Evolutionary conservation across 2,113 vertebrate species (phyloP), one percentile per base, ranked within the genome.

Genomic region (Calonectris borealis): DNA sequence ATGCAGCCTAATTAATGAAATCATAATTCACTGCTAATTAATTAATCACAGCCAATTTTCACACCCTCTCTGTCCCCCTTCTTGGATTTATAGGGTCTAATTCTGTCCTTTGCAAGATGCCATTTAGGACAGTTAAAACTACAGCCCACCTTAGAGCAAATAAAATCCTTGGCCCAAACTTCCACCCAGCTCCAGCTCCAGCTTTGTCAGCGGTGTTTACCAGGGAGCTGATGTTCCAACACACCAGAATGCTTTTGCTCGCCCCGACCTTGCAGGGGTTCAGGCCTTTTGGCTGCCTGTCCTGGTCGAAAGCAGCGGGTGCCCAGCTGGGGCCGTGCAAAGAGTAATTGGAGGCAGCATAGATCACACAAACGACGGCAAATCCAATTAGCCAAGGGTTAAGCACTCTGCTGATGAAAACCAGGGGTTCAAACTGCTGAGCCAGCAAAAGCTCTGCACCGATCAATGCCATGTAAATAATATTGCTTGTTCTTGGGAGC

Each of bases 311-410:
- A 66, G n/a, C 13, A 2, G 17, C 1, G 4, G 57, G 32, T 57
- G 27, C 88, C 40, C 91, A 79, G 70, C 62, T 8, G 10, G 85
- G 52, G 36, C 75, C 7, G 1, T 13, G 52, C 57, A 36, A 31
- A 42, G 91, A 85, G 36, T 72, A 16, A 81, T 25, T 55, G 84
- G 46, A 91, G 60, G 49, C 76, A 79, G 51, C 94, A 94, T 6
- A 58, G 89, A 86, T 94, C 66, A 78, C 80, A 27, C 78, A 48
- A 58, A 89, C 2, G 57, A 88, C 1, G 7, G 86, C 70, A 94
- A 96, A 97, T 93, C 88, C 95, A 96, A 96, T 97, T 96, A 96
- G 64, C 52, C n/a, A 11, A n/a, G 94, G 88, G 90, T 48, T 95
- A 95, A 97, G 78, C 94, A 93, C 90, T 95, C 81, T 0, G 8